Evolutionary conservation across 1,140 invertebrate genomes (phyloP), one percentile per base, ranked within the genome.

Genomic region (Halesus radiatus): DNA sequence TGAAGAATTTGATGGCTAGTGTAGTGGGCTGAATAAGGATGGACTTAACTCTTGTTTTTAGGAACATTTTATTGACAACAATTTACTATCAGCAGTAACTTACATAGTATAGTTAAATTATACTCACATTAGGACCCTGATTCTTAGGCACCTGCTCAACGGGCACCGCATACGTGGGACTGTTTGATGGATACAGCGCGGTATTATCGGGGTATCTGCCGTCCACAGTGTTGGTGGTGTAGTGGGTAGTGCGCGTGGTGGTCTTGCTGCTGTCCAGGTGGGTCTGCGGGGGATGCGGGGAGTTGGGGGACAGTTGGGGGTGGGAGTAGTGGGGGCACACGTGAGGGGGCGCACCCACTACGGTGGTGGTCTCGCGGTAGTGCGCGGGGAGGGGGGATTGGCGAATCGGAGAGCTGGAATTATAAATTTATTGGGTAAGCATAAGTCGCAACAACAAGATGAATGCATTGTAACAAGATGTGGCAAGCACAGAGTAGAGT

Each of bases 201-300:
- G 76, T 64, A 60, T 81, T 64, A 62, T 81, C 77, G 0, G 80
- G 80, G 23, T 16, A 50, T 16, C 68, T 62, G 66, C 52, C 77
- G 76, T 22, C 76, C 75, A 60, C 52, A 5, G 22, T 50, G 56
- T 54, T 72, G 18, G 76, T 81, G 18, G 70, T 79, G 23, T 76
- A 53, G 53, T 79, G 73, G 4, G 77, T 70, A 16, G 60, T 77
- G 18, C 70, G 64, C 0, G 76, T 79, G 18, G 70, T 62, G 20
- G 68, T 50, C 18, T 73, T 79, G 29, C 58, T 54, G n/a, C 50
- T 52, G 20, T 62, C 56, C 4, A 18, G 45, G 52, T 54, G 23
- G 22, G 29, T 68, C 26, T 79, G 37, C 79, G 75, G 23, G 78
- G 85, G 58, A 81, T 32, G 15, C 83, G 84, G 20, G 88, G 85